A percentile compares a stretch with the other conserved stretches of the same genome.
Evolutionary conservation across 2,113 vertebrate species (phyloP).

Genomic region (Acinonyx jubatus): DNA sequence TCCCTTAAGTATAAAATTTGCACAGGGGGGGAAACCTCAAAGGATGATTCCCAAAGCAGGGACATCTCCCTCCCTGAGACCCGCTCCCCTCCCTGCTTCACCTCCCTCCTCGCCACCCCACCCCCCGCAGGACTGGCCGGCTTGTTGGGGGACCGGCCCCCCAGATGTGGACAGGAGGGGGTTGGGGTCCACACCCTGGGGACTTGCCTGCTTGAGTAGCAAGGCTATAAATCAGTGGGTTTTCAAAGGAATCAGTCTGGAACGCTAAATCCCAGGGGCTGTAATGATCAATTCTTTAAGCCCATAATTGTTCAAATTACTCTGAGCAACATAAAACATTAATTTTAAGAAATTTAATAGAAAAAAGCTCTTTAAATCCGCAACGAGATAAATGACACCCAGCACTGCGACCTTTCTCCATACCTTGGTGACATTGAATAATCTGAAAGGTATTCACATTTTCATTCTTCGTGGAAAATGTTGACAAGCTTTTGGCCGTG

Average conservation of each 20-base stretch:
- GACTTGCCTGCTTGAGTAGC: not conserved
- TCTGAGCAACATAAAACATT: conserved; percentile 87
- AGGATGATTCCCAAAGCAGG: not conserved
- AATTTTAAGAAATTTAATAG: conserved; percentile 87
- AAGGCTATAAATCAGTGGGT: conserved; percentile 50
- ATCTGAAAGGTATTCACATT: conserved; percentile 87
- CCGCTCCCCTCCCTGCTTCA: too few species aligned
- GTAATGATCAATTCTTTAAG: conserved; percentile 81
- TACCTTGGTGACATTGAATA: conserved; percentile 84
- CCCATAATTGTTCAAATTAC: conserved; percentile 84
- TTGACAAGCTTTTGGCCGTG: conserved; percentile 85
- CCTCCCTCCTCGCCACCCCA: not conserved
- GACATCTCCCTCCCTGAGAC: not conserved
- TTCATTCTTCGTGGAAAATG: conserved; percentile 84
- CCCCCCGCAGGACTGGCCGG: accelerated
- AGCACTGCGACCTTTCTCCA: conserved; percentile 80
- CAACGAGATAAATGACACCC: conserved; percentile 83
- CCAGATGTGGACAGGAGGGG: not conserved
- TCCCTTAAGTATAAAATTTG: not conserved
- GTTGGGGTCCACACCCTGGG: not conserved
- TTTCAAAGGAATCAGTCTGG: not conserved
- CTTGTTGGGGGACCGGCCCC: not conserved
- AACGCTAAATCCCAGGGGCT: conserved; percentile 63
- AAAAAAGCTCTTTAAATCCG: conserved; percentile 86
- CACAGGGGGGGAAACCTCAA: not conserved